Evolutionary conservation across 64 coral and sea anemone genomes (phyloP).

Genomic region (Pachyseris speciosa): DNA sequence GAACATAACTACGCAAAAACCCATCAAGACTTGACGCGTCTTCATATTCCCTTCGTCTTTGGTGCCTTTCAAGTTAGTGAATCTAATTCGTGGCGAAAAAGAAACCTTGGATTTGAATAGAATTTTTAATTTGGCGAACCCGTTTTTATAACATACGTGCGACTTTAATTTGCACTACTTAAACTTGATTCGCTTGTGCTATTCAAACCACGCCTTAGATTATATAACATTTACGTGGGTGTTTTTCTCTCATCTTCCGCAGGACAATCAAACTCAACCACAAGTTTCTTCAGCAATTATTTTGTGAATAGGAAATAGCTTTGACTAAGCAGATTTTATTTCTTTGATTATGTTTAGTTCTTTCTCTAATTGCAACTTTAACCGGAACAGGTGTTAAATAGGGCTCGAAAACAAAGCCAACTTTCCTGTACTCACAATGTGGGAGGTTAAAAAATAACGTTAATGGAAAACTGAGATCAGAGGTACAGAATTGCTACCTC

Average conservation of each 20-base stretch:
- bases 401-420: not conserved
- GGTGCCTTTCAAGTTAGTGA: not conserved
- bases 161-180: not conserved
- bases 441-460: not conserved
- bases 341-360: not conserved
- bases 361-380: slow-evolving; percentile 19
- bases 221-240: not conserved
- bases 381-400: not conserved
- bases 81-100: not conserved
- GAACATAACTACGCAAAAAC: not conserved
- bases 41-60: not conserved
- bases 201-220: not conserved
- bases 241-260: not conserved
- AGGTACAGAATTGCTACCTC: not conserved
- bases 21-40: not conserved
- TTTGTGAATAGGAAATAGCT: not conserved
- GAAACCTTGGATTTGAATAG: not conserved
- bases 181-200: not conserved
- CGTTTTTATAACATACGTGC: not conserved
- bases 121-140: too few relatives aligned
- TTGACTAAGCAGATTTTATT: not conserved
- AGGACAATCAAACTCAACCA: not conserved
- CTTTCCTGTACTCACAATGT: not conserved
- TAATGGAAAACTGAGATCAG: not conserved
- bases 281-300: not conserved